A percentile compares a stretch with the other conserved stretches of the same genome.
These are phyloP conservation scores for Chiloscyllium punctatum DNA, from an alignment of 2,797 vertebrate species.

Conservation along the genomic window DNA sequence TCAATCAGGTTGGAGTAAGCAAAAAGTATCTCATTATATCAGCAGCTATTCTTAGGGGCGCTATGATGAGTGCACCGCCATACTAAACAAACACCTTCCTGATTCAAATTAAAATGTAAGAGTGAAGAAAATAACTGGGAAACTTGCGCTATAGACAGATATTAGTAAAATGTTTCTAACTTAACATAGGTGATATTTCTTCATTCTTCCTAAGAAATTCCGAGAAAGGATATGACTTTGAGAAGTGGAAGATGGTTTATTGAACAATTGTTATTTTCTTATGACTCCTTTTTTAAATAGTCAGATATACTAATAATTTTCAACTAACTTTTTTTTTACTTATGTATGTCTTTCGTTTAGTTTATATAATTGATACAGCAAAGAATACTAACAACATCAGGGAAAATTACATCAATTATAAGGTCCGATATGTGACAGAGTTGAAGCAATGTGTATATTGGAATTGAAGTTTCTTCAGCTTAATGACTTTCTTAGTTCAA, in stretches of 20 bases:
- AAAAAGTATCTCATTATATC: not conserved
- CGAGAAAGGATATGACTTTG: not conserved
- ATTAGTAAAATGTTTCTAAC: not conserved
- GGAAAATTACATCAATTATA: not conserved
- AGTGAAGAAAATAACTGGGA: not conserved
- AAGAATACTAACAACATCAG: not conserved
- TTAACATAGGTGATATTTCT: too few relatives aligned
- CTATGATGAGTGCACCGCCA: not conserved
- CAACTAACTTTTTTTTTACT: not conserved
- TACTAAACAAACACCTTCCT: not conserved
- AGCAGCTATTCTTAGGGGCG: not conserved
- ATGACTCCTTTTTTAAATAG: not conserved
- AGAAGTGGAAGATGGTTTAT: not conserved
- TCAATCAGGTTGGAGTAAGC: not conserved
- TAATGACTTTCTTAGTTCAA: not conserved
- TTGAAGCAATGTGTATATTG: not conserved
- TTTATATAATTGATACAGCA: not conserved
- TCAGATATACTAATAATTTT: not conserved
- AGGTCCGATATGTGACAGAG: slow-evolving; percentile 15
- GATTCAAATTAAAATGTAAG: not conserved
- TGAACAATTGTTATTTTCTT: not conserved
- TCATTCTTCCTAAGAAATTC: not conserved
- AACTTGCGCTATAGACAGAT: not conserved
- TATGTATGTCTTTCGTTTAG: not conserved
- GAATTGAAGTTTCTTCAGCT: not conserved